These are phyloP conservation scores for Achlya flavicornis DNA, from an alignment of 2,888 invertebrate genomes.

Conservation along the genomic window DNA sequence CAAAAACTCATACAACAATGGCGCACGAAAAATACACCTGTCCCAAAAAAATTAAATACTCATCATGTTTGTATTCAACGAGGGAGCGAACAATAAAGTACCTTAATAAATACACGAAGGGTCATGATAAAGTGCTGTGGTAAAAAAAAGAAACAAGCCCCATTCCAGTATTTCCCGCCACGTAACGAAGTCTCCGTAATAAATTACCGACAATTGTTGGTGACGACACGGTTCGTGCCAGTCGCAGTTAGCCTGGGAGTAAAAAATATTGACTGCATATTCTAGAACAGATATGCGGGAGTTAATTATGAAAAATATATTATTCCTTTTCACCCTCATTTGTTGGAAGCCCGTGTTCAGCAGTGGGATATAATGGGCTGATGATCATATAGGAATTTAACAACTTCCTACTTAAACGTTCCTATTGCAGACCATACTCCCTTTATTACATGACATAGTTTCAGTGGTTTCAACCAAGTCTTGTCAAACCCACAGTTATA, in stretches of 20 bases:
- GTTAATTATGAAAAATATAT: not conserved
- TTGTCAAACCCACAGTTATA: too few relatives aligned
- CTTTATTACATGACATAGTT: too few relatives aligned
- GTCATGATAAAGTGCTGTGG: conserved; percentile 4
- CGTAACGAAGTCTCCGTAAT: conserved; percentile 23
- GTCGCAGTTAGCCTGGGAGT: not conserved
- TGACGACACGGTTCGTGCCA: conserved; percentile 27
- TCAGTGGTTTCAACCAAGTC: too few relatives aligned
- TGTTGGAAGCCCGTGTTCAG: too few relatives aligned
- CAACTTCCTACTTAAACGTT: too few relatives aligned
- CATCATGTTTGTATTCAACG: conserved; percentile 7
- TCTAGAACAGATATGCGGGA: not conserved
- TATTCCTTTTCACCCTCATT: too few relatives aligned
- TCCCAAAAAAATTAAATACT: conserved; percentile 5
- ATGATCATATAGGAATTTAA: too few relatives aligned
- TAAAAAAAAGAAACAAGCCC: conserved; percentile 3
- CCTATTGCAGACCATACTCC: too few relatives aligned
- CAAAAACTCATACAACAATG: conserved; percentile 7
- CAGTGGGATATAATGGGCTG: too few relatives aligned
- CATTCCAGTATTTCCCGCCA: conserved; percentile 15
- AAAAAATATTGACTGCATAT: not conserved
- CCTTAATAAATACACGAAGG: conserved; percentile 3
- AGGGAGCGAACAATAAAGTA: not conserved
- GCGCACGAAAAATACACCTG: conserved; percentile 7
- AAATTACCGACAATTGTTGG: conserved; percentile 31